A percentile compares a stretch with the other conserved stretches of the same genome.
phyloP scores from a whole-genome alignment of 2,797 vertebrate species.

The Gadopsis marmoratus region DNA sequence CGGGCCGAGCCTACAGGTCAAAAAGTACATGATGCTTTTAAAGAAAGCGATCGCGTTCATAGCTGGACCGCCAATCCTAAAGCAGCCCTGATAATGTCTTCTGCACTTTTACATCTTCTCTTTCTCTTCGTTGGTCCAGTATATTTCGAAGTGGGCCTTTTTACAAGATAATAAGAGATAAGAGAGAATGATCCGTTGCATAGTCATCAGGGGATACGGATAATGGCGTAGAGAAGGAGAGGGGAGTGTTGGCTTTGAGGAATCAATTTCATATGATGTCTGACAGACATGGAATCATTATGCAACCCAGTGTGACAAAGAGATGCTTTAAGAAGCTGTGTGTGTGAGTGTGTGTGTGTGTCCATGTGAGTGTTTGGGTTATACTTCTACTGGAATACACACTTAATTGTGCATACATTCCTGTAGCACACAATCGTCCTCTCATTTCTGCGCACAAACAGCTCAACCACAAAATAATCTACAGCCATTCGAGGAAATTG shows the following conservation, averaged over 20 bases:
- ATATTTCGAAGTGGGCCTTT: not conserved
- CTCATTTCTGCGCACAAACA: slow-evolving; percentile 54
- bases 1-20: slow-evolving; percentile 6
- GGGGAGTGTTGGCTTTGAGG: slow-evolving; percentile 52
- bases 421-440: slow-evolving; percentile 47
- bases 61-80: not conserved
- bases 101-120: slow-evolving; percentile 14
- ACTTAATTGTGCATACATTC: slow-evolving; percentile 34
- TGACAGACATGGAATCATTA: slow-evolving; percentile 75
- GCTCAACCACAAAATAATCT: slow-evolving; percentile 48
- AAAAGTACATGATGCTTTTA: not conserved
- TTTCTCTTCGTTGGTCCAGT: slow-evolving; percentile 12
- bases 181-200: slow-evolving; percentile 24
- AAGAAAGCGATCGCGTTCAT: not conserved
- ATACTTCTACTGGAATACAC: slow-evolving; percentile 27
- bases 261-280: slow-evolving; percentile 78
- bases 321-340: slow-evolving; percentile 62
- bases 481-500: slow-evolving; percentile 46
- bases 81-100: not conserved
- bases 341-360: slow-evolving; percentile 20
- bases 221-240: slow-evolving; percentile 39
- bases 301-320: slow-evolving; percentile 75
- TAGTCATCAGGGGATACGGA: slow-evolving; percentile 39
- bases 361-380: slow-evolving; percentile 29
- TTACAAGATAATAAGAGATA: slow-evolving; percentile 25